A percentile compares a stretch with the other conserved stretches of the same genome.
These are phyloP conservation scores for Lasioglossum malachurum DNA, from an alignment of 2,888 invertebrate species.

Conservation along the genomic window DNA sequence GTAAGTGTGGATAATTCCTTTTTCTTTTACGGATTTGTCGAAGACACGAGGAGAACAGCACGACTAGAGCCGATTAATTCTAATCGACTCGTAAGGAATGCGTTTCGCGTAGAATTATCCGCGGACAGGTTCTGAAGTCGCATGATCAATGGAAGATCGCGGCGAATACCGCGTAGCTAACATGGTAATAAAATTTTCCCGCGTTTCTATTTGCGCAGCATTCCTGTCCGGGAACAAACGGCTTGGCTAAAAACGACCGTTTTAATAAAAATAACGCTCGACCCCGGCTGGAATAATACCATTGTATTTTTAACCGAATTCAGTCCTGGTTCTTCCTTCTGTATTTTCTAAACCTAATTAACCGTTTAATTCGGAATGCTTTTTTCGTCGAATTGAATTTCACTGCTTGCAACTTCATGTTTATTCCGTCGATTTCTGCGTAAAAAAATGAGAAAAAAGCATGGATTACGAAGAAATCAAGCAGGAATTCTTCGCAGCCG, in stretches of 20 bases:
- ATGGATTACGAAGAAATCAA: conserved; percentile 15
- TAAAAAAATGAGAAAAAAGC: conserved; percentile 16
- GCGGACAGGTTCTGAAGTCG: neutral
- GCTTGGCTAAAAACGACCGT: neutral
- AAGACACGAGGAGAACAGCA: neutral
- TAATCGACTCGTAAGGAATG: neutral
- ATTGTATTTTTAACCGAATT: neutral
- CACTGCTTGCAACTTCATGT: neutral
- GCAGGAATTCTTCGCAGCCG: conserved; percentile 26
- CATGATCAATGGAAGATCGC: neutral
- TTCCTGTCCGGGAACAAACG: neutral
- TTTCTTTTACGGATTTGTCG: no score
- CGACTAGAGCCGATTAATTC: neutral
- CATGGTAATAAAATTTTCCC: neutral
- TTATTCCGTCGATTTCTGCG: neutral
- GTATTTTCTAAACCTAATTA: neutral
- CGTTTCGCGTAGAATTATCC: neutral
- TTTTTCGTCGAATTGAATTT: neutral
- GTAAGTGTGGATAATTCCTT: no score
- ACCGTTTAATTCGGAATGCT: neutral
- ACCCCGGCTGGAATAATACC: neutral
- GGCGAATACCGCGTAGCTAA: neutral
- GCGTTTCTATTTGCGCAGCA: neutral
- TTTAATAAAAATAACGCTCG: neutral
- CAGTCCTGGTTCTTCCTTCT: neutral